Evolutionary conservation across 2,888 invertebrate genomes (phyloP), one percentile per base, ranked within the genome.

Genomic region (Tachystola acroxantha): DNA sequence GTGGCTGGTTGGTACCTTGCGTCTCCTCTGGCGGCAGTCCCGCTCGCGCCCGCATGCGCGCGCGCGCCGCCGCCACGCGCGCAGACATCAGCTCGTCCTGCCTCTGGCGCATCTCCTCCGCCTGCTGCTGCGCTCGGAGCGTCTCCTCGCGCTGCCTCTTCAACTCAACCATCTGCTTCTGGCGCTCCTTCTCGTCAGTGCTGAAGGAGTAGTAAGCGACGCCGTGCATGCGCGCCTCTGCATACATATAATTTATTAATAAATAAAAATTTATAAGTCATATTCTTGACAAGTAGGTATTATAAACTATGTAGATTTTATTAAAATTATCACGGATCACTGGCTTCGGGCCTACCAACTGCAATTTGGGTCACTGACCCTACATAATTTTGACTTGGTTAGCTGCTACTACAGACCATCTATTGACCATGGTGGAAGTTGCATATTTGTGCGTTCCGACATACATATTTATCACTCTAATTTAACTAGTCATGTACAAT

Each of bases 201-300:
- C 97, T 95, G 73, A 98, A 97, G 12, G 93, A 91, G 76, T 93
- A 98, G 78, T 96, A 98, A 3, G 95, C 96, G 10, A 96, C 96
- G 60, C 98, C 98, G 65, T 98, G 97, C 7, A 92, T 90, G 43
- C 98, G 89, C 0, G 97, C 95, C 91, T 98, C 98, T 92, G 73
- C 2, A 50, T 41, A 33, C 10, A 10, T 28, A 14, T 10, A 25
- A 3, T 16, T n/a, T n/a, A n/a, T n/a, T n/a, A n/a, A n/a, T n/a
- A 38, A 26, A 3, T 14, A 39, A 55, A 57, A 20, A 6, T 6
- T 6, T 20, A 20, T 20, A 6, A 6, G 7, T 7, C 25, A 10
- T 1, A 25, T 9, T 25, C 10, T 10, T 1, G 10, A 2, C 6
- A n/a, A n/a, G n/a, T n/a, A n/a, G n/a, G n/a, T n/a, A n/a, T n/a